Percentiles rank a stretch among this genome's conserved stretches.
phyloP scores from a whole-genome alignment of 2,797 vertebrate species.

The Hapalemur alaotrensis region DNA sequence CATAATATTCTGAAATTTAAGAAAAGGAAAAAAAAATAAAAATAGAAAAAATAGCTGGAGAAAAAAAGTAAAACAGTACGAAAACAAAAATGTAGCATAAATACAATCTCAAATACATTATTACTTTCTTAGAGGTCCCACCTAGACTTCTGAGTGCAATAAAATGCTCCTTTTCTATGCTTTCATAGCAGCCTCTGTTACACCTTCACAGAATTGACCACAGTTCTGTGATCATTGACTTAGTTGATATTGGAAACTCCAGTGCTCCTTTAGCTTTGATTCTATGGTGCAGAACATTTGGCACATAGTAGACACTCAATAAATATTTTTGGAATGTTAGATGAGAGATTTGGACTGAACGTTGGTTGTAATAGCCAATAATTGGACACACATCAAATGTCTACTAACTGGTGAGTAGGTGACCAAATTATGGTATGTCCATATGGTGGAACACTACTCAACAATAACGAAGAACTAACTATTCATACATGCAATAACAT shows the following conservation, averaged over 20 bases:
- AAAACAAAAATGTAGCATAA: not conserved
- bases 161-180: not conserved
- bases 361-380: not conserved
- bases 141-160: not conserved
- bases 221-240: not conserved
- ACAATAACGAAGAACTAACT: not conserved
- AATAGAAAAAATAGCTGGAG: no score
- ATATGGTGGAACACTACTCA: not conserved
- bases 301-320: not conserved
- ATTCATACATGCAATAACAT: not conserved
- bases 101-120: not conserved
- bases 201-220: not conserved
- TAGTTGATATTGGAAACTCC: not conserved
- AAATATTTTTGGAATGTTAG: not conserved
- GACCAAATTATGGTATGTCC: not conserved
- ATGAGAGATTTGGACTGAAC: not conserved
- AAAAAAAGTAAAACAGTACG: not conserved
- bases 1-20: no score
- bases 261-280: not conserved
- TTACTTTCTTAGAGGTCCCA: not conserved
- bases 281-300: not conserved
- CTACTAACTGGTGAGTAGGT: not conserved
- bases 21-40: no score
- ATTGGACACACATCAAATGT: not conserved
- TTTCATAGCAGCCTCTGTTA: not conserved